These are phyloP conservation scores for Chorisops tibialis DNA, from an alignment of 2,888 invertebrate species.

Conservation along the genomic window DNA sequence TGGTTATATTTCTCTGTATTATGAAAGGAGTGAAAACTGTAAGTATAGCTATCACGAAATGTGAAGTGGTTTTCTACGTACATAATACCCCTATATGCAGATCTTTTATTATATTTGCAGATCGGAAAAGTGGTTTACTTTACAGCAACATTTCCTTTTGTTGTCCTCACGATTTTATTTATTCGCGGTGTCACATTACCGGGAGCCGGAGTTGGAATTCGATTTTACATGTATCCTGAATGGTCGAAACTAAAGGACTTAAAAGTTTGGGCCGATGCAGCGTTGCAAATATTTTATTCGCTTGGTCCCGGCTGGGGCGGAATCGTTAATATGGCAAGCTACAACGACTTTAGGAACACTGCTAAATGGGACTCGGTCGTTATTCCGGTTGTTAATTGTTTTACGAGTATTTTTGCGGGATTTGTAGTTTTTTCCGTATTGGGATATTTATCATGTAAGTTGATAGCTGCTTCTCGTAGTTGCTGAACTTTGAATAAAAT, in stretches of 20 bases:
- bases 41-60: slow-evolving; percentile 20
- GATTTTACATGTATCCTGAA: slow-evolving; percentile 74
- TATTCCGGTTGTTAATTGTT: slow-evolving; percentile 69
- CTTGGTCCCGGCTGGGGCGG: slow-evolving; percentile 87
- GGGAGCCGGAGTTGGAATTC: slow-evolving; percentile 72
- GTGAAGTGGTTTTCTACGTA: neutral
- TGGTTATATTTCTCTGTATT: slow-evolving; percentile 78
- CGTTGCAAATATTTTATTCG: slow-evolving; percentile 89
- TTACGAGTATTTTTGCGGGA: slow-evolving; percentile 74
- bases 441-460: slow-evolving; percentile 64
- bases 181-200: slow-evolving; percentile 76
- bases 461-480: too few species aligned
- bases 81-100: neutral
- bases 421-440: slow-evolving; percentile 77
- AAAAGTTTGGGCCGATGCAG: slow-evolving; percentile 88
- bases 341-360: slow-evolving; percentile 72
- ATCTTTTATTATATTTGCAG: slow-evolving; percentile 35
- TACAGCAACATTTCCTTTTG: slow-evolving; percentile 79
- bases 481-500: neutral
- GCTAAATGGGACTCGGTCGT: slow-evolving; percentile 63
- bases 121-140: slow-evolving; percentile 68
- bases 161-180: slow-evolving; percentile 68
- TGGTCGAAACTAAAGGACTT: slow-evolving; percentile 73
- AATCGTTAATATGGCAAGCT: slow-evolving; percentile 80
- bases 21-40: slow-evolving; percentile 79